These are phyloP conservation scores for Drosophila gaucha DNA, from an alignment of 2,888 invertebrate genomes.

Conservation along the genomic window DNA sequence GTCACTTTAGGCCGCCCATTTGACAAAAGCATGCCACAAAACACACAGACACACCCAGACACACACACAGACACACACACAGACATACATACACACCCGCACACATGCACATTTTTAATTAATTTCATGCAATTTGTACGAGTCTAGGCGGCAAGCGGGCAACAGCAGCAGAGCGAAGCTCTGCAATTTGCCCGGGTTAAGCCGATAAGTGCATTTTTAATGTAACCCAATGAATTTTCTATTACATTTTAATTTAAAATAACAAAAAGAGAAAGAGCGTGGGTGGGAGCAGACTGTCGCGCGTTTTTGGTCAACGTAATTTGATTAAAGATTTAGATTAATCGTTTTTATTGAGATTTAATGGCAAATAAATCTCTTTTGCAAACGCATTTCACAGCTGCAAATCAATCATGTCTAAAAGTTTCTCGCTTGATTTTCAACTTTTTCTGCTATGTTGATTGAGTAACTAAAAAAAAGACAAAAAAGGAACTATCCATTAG, in stretches of 20 bases:
- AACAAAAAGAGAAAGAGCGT: constrained; percentile 44
- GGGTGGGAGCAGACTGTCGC: neutral
- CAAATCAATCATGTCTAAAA: constrained; percentile 68
- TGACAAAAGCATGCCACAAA: constrained; percentile 70
- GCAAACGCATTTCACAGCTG: constrained; percentile 28
- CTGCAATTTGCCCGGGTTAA: constrained; percentile 72
- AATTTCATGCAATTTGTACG: constrained; percentile 79
- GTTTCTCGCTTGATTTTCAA: constrained; percentile 25
- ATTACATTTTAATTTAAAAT: constrained; percentile 80
- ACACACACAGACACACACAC: constrained; percentile 14
- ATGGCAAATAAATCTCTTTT: constrained; percentile 61
- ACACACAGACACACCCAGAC: constrained; percentile 31
- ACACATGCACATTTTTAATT: constrained; percentile 71
- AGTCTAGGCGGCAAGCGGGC: constrained; percentile 25
- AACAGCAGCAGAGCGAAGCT: constrained; percentile 23
- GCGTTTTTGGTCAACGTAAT: constrained; percentile 57
- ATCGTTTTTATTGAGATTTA: constrained; percentile 72
- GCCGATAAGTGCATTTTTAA: constrained; percentile 80
- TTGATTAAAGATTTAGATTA: constrained; percentile 77
- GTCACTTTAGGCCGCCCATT: constrained; percentile 77
- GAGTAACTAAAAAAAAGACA: constrained; percentile 17
- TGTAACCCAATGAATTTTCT: constrained; percentile 78
- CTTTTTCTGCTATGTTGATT: constrained; percentile 16
- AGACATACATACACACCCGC: constrained; percentile 44
- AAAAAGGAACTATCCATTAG: constrained; percentile 67